Evolutionary conservation across 2,113 vertebrate species (phyloP).

Genomic region (Erinaceus europaeus): DNA sequence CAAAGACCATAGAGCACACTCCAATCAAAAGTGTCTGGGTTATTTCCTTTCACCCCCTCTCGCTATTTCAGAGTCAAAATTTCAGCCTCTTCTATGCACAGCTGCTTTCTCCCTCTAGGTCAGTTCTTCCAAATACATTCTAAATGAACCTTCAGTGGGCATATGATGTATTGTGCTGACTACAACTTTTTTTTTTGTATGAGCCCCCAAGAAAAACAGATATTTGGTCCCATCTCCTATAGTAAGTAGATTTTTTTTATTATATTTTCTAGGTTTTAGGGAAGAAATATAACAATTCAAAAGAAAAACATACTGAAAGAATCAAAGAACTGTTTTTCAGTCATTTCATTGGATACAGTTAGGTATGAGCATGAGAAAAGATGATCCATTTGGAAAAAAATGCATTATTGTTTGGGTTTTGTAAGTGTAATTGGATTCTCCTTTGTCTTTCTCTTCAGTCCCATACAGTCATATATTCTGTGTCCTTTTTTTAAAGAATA

Average conservation of each 20-base stretch:
- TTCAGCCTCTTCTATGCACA: not conserved
- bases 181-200: constrained; percentile 70
- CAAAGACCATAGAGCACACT: not conserved
- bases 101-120: not conserved
- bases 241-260: constrained; percentile 69
- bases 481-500: constrained; percentile 37
- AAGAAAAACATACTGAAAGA: not conserved
- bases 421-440: constrained; percentile 11
- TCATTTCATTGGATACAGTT: constrained; percentile 14
- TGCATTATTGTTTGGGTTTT: constrained; percentile 44
- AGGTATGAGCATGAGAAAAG: not conserved
- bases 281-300: constrained; percentile 54
- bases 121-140: constrained; percentile 54
- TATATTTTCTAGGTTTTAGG: constrained; percentile 70
- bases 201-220: constrained; percentile 65
- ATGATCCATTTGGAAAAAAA: constrained; percentile 52
- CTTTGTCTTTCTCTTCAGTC: constrained; percentile 18
- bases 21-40: not conserved
- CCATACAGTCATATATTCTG: not conserved
- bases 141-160: constrained; percentile 66
- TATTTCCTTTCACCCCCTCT: not conserved
- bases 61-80: not conserved
- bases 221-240: constrained; percentile 54
- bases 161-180: constrained; percentile 70
- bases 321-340: constrained; percentile 22